A percentile compares a stretch with the other conserved stretches of the same genome.
These are phyloP conservation scores for Sericinus montela DNA, from an alignment of 2,888 invertebrate species.

Conservation along the genomic window DNA sequence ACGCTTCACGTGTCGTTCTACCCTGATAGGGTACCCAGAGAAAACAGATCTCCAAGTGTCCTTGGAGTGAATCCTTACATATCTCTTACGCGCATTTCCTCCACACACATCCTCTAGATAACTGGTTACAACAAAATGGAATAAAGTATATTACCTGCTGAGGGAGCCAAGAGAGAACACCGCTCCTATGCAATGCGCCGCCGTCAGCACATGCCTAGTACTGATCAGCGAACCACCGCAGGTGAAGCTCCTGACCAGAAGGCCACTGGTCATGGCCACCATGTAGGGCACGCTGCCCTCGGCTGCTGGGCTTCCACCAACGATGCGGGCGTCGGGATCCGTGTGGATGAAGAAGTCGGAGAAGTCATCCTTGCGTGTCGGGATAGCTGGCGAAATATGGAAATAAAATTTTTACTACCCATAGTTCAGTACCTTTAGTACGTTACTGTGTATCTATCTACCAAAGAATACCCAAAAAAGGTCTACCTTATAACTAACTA, in stretches of 20 bases:
- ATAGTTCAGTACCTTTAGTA: no score
- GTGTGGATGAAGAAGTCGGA: slow-evolving; percentile 46
- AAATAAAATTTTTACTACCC: no score
- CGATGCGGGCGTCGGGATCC: slow-evolving; percentile 34
- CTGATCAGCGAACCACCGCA: slow-evolving; percentile 50
- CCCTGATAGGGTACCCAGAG: no score
- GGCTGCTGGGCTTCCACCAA: slow-evolving; percentile 27
- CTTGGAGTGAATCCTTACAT: no score
- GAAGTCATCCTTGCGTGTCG: slow-evolving; percentile 34
- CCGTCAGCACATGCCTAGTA: slow-evolving; percentile 41
- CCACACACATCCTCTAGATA: no score
- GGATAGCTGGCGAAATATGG: slow-evolving; percentile 37
- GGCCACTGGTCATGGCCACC: slow-evolving; percentile 43
- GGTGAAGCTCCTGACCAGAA: slow-evolving; percentile 34
- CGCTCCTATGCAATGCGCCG: slow-evolving; percentile 51
- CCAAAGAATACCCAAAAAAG: no score
- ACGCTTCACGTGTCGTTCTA: no score
- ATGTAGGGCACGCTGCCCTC: slow-evolving; percentile 34
- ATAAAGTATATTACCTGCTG: slow-evolving; percentile 16
- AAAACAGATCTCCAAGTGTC: no score
- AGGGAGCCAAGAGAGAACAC: slow-evolving; percentile 21
- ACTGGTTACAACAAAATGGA: no score
- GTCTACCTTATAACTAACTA: no score
- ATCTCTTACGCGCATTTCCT: no score
- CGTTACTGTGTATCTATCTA: no score